Conservation (phyloP, 1,140 invertebrate genomes). For the Nymphalis io region DNA sequence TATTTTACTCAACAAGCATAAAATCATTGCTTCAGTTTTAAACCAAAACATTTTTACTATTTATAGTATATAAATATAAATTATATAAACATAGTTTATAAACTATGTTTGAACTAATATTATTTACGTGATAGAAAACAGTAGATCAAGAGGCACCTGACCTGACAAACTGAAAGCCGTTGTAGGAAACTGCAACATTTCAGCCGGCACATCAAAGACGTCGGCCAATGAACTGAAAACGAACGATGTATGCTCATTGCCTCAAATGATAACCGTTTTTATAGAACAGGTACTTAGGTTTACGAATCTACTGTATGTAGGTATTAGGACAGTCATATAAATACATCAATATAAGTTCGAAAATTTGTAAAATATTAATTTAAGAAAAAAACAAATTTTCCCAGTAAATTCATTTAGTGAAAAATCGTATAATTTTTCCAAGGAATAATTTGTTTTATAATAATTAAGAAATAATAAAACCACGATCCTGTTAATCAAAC, state of each 20-base stretch:
- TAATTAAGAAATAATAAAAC: conserved; percentile 7
- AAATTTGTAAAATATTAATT: too few species aligned
- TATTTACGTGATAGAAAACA: conserved; percentile 40
- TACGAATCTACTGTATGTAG: too few species aligned
- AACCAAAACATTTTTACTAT: conserved; percentile 21
- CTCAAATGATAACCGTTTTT: conserved; percentile 7
- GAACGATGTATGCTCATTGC: conserved; percentile 3
- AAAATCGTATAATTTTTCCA: too few species aligned
- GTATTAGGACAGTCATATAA: too few species aligned
- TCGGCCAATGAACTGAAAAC: conserved; percentile 60
- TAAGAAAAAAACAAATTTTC: too few species aligned
- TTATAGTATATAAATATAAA: too few species aligned
- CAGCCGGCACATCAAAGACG: conserved; percentile 66
- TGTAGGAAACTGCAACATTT: conserved; percentile 61
- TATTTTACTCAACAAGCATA: neutral
- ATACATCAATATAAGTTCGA: too few species aligned
- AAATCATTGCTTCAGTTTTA: conserved; percentile 11
- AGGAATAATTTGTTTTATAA: too few species aligned
- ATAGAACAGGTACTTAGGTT: neutral
- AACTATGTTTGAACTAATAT: conserved; percentile 33
- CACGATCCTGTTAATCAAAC: conserved; percentile 20
- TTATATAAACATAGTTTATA: too few species aligned
- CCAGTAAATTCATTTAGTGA: too few species aligned
- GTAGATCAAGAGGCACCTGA: conserved; percentile 53
- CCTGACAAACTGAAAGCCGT: conserved; percentile 43